These are phyloP conservation scores for Charaxes varanes DNA, from an alignment of 1,140 invertebrate species.

Conservation along the genomic window DNA sequence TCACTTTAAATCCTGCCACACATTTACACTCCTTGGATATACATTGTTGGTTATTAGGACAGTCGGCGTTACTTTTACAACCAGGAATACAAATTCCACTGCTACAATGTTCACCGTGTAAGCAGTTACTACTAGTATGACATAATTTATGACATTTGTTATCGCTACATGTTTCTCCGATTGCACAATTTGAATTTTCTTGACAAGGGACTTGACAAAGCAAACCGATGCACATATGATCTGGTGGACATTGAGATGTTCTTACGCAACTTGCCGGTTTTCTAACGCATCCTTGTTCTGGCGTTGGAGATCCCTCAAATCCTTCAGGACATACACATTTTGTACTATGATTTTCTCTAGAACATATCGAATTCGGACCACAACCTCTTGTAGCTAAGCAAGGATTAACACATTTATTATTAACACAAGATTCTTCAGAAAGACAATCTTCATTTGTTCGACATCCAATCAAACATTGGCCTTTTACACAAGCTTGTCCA, in stretches of 20 bases:
- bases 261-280: conserved; percentile 79
- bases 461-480: conserved; percentile 87
- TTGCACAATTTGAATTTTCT: conserved; percentile 81
- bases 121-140: conserved; percentile 90
- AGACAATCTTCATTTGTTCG: conserved; percentile 87
- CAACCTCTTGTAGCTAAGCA: conserved; percentile 85
- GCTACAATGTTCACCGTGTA: conserved; percentile 89
- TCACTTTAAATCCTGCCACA: conserved; percentile 80
- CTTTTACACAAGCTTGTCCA: conserved; percentile 86
- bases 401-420: conserved; percentile 89
- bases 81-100: conserved; percentile 88
- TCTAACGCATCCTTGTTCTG: conserved; percentile 90
- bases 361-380: conserved; percentile 89
- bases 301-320: conserved; percentile 91
- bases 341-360: conserved; percentile 80
- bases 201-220: conserved; percentile 85
- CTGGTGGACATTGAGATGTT: conserved; percentile 80
- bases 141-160: conserved; percentile 89
- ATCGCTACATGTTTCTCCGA: conserved; percentile 87
- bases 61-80: conserved; percentile 88
- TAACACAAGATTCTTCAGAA: conserved; percentile 84
- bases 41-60: conserved; percentile 86
- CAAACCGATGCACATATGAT: conserved; percentile 83
- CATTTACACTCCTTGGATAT: conserved; percentile 86
- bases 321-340: conserved; percentile 86